Conservation (phyloP, 2,888 invertebrate genomes). For the Marasmarcha lunaedactyla region DNA sequence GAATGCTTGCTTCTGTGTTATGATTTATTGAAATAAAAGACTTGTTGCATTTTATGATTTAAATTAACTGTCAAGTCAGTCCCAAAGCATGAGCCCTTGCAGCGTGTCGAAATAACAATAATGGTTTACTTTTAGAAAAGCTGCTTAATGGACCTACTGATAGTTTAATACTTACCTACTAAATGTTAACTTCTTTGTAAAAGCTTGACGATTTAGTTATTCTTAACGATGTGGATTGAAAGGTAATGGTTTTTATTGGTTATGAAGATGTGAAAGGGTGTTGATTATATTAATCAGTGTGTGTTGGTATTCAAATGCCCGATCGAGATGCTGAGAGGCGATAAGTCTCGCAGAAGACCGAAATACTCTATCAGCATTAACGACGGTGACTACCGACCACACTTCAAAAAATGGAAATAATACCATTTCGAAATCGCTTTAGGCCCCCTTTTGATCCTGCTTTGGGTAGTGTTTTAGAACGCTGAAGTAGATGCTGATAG, state of each 20-base stretch:
- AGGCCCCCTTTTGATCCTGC: conserved; percentile 35
- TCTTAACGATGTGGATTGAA: conserved; percentile 66
- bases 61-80: conserved; percentile 35
- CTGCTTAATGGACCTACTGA: conserved; percentile 43
- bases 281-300: conserved; percentile 61
- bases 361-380: conserved; percentile 64
- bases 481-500: conserved; percentile 69
- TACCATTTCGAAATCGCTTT: conserved; percentile 35
- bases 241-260: conserved; percentile 68
- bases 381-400: conserved; percentile 58
- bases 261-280: conserved; percentile 65
- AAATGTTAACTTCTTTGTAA: conserved; percentile 64
- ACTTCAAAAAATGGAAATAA: conserved; percentile 24
- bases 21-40: conserved; percentile 26
- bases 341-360: conserved; percentile 41
- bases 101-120: conserved; percentile 34
- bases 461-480: conserved; percentile 54
- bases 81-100: conserved; percentile 61
- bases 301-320: conserved; percentile 83
- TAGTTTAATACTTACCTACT: conserved; percentile 52
- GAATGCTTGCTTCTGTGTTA: conserved; percentile 43
- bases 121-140: conserved; percentile 44
- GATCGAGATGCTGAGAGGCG: conserved; percentile 67
- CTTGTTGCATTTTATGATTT: conserved; percentile 39
- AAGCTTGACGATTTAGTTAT: conserved; percentile 65